A percentile compares a stretch with the other conserved stretches of the same genome.
These are phyloP conservation scores for Cephus cinctus DNA, from an alignment of 1,140 invertebrate genomes.

Conservation along the genomic window DNA sequence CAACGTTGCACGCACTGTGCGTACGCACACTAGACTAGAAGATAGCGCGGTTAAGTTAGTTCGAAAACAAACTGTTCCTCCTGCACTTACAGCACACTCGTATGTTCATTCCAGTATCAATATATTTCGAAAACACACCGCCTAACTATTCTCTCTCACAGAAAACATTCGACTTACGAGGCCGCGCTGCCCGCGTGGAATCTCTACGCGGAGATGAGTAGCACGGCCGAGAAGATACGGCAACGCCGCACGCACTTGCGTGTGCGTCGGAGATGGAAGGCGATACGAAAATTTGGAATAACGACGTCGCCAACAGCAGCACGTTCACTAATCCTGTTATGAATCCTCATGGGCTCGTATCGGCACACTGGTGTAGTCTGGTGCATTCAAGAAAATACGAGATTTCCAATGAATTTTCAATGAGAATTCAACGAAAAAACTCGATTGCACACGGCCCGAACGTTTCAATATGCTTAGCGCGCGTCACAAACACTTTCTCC, in stretches of 20 bases:
- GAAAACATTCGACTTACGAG: not conserved
- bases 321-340: too few species aligned
- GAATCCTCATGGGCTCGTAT: too few species aligned
- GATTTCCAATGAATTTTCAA: slow-evolving; percentile 4
- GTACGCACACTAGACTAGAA: too few species aligned
- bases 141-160: too few species aligned
- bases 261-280: slow-evolving; percentile 22
- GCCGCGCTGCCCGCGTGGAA: not conserved
- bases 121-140: too few species aligned
- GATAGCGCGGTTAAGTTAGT: too few species aligned
- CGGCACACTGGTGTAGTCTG: too few species aligned
- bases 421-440: slow-evolving; percentile 18
- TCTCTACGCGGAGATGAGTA: slow-evolving; percentile 1
- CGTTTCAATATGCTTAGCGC: slow-evolving; percentile 25
- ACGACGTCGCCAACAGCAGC: too few species aligned
- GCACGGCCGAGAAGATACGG: slow-evolving; percentile 21
- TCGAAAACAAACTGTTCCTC: too few species aligned
- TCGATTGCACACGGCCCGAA: slow-evolving; percentile 37
- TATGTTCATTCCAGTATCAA: not conserved
- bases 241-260: slow-evolving; percentile 37
- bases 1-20: too few species aligned
- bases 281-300: too few species aligned
- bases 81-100: not conserved
- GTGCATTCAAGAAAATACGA: too few species aligned
- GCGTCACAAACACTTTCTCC: slow-evolving; percentile 12